Base-by-base conservation (phyloP, 2,113 vertebrate species). In the Ctenomys sociabilis region DNA sequence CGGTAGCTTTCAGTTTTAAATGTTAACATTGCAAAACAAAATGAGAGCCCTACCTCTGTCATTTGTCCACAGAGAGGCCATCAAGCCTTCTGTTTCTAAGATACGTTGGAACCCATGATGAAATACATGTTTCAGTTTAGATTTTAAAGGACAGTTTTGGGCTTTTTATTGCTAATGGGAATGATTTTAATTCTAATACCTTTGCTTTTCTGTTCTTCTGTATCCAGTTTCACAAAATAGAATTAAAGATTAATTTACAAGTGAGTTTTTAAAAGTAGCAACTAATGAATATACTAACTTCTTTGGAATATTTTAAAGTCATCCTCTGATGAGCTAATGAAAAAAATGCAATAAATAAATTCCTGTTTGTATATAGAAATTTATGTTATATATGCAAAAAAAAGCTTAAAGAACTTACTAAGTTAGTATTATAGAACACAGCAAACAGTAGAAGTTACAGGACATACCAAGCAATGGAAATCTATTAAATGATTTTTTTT, bases 191-290 rank as follows among this genome's bases (percentile, higher is more conserved):
- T 84, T 81, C 24, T 59, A 61, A 83, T 7, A n/a, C 21, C 30
- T 72, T 88, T 57, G 9, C 13, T 64, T 85, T 16, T 89, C 35
- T 64, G 11, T 49, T 95, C 28, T 49, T 63, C 73, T 40, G 49
- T 0, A 7, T 6, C 17, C 43, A 52, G 75, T 17, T 84, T 64
- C 22, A 59, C 72, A 88, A 75, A 45, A 87, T 35, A 92, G 37
- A 45, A 73, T 92, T 40, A 87, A 68, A 80, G 63, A 70, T 83
- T 70, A 63, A 73, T 85, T 84, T 84, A 68, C 95, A 96, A 93
- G 61, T 57, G 81, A 45, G 30, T 81, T 52, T 82, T 96, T 43
- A 52, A 54, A 77, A 54, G 21, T 75, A 80, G 24, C 28, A 21
- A 40, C 3, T 90, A 70, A 73, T 40, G 35, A 73, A 22, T 93